Conservation (phyloP, 1,140 invertebrate species). For the Delia radicum region DNA sequence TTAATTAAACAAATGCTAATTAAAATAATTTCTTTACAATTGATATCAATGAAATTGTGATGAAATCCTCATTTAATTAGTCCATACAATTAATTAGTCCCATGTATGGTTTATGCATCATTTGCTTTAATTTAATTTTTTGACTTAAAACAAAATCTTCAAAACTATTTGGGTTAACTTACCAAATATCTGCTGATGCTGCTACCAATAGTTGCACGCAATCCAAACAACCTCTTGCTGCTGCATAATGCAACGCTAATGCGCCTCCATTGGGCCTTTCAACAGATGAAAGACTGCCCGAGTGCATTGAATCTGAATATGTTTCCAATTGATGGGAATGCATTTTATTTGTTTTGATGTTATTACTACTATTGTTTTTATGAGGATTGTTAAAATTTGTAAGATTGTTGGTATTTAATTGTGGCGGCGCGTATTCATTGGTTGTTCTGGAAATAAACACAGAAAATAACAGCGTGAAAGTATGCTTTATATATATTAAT, state of each 20-base stretch:
- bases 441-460: constrained; percentile 9
- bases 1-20: too few relatives aligned
- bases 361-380: neutral
- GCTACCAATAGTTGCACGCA: constrained; percentile 79
- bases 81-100: too few relatives aligned
- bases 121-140: neutral
- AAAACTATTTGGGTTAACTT: constrained; percentile 50
- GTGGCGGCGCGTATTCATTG: constrained; percentile 7
- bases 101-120: neutral
- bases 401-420: constrained; percentile 16
- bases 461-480: neutral
- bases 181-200: constrained; percentile 74
- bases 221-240: constrained; percentile 78
- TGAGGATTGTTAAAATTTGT: constrained; percentile 19
- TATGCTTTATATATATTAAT: constrained; percentile 8
- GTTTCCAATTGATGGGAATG: constrained; percentile 33
- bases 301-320: constrained; percentile 36
- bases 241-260: constrained; percentile 81
- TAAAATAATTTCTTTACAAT: too few relatives aligned
- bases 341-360: constrained; percentile 16
- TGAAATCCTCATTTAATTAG: too few relatives aligned
- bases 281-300: constrained; percentile 48
- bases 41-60: too few relatives aligned
- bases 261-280: constrained; percentile 57
- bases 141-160: neutral